phyloP scores from a whole-genome alignment of 2,113 vertebrate genomes.

The Pogonocichla stellata region DNA sequence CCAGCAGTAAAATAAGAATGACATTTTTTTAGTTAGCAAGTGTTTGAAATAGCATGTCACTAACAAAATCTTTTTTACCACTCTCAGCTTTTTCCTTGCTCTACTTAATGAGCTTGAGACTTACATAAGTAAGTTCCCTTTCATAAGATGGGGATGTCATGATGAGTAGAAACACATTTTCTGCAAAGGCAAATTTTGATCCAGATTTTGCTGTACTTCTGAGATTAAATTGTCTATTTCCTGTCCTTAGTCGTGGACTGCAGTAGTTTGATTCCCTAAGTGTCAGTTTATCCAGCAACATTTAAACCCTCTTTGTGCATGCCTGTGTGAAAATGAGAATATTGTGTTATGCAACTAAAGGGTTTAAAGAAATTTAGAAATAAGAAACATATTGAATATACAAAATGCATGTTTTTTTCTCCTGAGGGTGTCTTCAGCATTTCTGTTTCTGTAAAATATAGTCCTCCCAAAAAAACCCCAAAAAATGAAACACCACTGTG shows the following conservation, averaged over 20 bases:
- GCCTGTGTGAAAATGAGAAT: neutral
- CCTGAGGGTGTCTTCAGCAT: neutral
- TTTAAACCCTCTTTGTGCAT: neutral
- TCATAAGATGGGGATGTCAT: neutral
- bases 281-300: neutral
- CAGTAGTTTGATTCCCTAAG: neutral
- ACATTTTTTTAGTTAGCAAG: neutral
- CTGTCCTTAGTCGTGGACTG: neutral
- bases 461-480: neutral
- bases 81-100: neutral
- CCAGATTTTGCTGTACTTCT: neutral
- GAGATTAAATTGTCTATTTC: neutral
- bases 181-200: neutral
- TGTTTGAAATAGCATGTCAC: neutral
- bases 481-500: neutral
- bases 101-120: neutral
- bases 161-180: neutral
- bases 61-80: neutral
- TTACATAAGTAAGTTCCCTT: neutral
- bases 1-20: neutral
- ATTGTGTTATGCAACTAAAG: neutral
- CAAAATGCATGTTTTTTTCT: neutral
- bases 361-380: neutral
- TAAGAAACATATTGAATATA: neutral
- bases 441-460: constrained; percentile 12